A percentile compares a stretch with the other conserved stretches of the same genome.
Evolutionary conservation across 2,797 vertebrate genomes (phyloP).

Genomic region (Labroides dimidiatus): DNA sequence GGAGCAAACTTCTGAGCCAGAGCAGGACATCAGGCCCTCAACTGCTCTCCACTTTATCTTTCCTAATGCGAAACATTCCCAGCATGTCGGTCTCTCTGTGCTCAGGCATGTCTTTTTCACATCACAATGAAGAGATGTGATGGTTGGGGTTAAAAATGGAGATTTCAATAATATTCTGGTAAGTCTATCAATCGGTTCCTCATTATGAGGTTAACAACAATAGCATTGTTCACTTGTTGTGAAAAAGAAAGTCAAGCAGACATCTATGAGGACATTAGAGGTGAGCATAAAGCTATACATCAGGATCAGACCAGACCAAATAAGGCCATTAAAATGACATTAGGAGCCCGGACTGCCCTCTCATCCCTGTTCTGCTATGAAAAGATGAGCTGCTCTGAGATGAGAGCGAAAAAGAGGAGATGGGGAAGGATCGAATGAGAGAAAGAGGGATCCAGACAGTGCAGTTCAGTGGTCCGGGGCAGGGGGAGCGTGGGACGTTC

Average conservation of each 20-base stretch:
- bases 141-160: constrained; percentile 10
- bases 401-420: constrained; percentile 30
- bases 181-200: constrained; percentile 24
- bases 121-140: constrained; percentile 34
- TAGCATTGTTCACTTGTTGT: constrained; percentile 27
- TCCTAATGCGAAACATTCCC: constrained; percentile 30
- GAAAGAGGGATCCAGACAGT: constrained; percentile 26
- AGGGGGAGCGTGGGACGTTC: constrained; percentile 74
- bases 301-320: constrained; percentile 64
- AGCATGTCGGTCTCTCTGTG: constrained; percentile 18
- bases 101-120: constrained; percentile 23
- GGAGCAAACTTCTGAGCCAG: constrained; percentile 23
- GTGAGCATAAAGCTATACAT: constrained; percentile 66
- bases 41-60: constrained; percentile 10
- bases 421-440: constrained; percentile 10
- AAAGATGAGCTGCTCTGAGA: constrained; percentile 45
- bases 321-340: constrained; percentile 79
- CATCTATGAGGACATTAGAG: constrained; percentile 60
- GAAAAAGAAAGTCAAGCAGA: constrained; percentile 40
- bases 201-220: constrained; percentile 30
- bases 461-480: constrained; percentile 64
- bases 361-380: constrained; percentile 55
- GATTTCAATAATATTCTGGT: constrained; percentile 13
- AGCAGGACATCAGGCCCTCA: constrained; percentile 18
- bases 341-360: constrained; percentile 61